phyloP scores from a whole-genome alignment of 2,113 vertebrate genomes.

The Eurypyga helias region DNA sequence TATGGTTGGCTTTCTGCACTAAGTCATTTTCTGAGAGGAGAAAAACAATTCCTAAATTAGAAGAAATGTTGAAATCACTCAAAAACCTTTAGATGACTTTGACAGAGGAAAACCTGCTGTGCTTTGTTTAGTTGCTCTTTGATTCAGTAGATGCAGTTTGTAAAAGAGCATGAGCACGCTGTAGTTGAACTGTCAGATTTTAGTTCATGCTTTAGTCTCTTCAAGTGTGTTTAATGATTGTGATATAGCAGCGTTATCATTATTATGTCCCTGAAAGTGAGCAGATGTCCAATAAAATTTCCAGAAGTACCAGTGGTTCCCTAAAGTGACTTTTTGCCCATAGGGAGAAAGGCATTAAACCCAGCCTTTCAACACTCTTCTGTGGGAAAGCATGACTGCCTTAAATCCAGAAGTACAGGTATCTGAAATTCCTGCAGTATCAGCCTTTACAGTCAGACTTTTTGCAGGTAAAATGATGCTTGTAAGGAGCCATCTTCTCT shows the following conservation, averaged over 20 bases:
- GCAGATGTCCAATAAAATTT: not conserved
- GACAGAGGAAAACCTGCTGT: not conserved
- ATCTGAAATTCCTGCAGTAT: not conserved
- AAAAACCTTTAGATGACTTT: not conserved
- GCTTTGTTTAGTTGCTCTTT: not conserved
- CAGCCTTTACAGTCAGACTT: not conserved
- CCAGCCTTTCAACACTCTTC: not conserved
- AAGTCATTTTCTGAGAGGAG: not conserved
- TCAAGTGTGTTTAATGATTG: not conserved
- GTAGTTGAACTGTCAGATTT: not conserved
- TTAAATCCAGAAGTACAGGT: not conserved
- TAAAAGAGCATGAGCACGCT: fast-evolving
- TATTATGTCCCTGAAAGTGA: not conserved
- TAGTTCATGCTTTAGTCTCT: not conserved
- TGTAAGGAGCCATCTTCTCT: not conserved
- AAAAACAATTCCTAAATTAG: not conserved
- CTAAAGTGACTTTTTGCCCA: not conserved
- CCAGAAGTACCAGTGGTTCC: not conserved
- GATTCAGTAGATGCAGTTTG: not conserved
- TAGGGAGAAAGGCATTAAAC: not conserved
- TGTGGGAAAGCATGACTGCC: not conserved
- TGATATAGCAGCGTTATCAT: not conserved
- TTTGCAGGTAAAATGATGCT: not conserved
- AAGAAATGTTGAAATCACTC: not conserved
- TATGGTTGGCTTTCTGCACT: no score